phyloP scores from a whole-genome alignment of 1,140 invertebrate species.

The Sminthurides bifidus region DNA sequence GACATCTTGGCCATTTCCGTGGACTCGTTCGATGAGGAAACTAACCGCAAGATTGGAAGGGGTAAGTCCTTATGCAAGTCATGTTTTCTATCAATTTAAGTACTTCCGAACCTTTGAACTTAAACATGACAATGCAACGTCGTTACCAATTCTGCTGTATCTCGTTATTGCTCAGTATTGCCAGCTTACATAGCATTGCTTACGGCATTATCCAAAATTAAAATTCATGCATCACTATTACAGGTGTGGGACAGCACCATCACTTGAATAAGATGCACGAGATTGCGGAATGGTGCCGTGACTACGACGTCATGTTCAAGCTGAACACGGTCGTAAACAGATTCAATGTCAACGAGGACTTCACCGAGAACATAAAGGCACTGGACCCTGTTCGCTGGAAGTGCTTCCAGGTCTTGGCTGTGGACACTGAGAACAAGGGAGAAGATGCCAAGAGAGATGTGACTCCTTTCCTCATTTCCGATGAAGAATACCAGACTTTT shows the following conservation, averaged over 20 bases:
- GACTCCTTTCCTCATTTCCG: constrained; percentile 38
- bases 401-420: constrained; percentile 18
- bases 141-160: too few species aligned
- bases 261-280: constrained; percentile 37
- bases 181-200: too few species aligned
- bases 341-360: constrained; percentile 41
- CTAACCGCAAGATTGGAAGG: constrained; percentile 38
- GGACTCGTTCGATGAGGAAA: constrained; percentile 39
- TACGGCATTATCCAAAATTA: too few species aligned
- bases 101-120: too few species aligned
- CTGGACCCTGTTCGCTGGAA: constrained; percentile 41
- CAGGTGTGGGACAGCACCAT: constrained; percentile 35
- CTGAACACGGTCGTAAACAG: constrained; percentile 44
- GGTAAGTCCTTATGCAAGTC: too few species aligned
- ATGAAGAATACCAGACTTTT: constrained; percentile 39
- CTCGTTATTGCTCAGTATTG: too few species aligned
- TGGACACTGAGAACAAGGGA: constrained; percentile 43
- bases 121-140: too few species aligned
- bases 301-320: constrained; percentile 42
- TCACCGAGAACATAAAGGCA: constrained; percentile 36
- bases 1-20: constrained; percentile 41
- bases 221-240: too few species aligned
- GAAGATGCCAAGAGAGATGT: constrained; percentile 38
- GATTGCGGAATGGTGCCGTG: constrained; percentile 38
- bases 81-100: too few species aligned